Evolutionary conservation across 1,140 invertebrate species (phyloP).

Genomic region (Oppia nitens): DNA sequence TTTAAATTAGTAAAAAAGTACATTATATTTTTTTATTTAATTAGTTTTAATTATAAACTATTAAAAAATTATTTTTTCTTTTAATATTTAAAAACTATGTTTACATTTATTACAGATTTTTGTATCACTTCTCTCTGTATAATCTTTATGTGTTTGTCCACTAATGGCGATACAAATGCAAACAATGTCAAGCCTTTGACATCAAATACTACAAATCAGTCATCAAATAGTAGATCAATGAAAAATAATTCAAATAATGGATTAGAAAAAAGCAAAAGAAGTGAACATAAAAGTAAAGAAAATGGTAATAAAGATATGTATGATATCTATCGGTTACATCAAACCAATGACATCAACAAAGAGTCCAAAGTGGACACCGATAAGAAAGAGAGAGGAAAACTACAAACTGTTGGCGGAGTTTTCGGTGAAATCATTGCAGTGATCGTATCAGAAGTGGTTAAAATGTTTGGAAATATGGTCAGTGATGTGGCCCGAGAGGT

Average conservation of each 20-base stretch:
- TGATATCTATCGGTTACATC: not conserved
- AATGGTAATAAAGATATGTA: not conserved
- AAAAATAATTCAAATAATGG: not conserved
- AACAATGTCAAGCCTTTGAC: no score
- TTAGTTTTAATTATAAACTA: no score
- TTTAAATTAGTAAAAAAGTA: no score
- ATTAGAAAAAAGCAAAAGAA: not conserved
- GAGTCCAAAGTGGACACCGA: not conserved
- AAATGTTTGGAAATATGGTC: conserved; percentile 6
- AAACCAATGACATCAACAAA: not conserved
- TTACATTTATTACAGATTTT: no score
- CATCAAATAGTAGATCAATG: not conserved
- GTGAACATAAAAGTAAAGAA: not conserved
- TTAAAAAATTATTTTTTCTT: no score
- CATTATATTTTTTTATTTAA: no score
- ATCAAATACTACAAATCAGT: no score
- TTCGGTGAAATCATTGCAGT: conserved; percentile 12
- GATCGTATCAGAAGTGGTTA: conserved; percentile 4
- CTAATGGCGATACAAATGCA: no score
- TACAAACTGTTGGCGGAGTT: conserved; percentile 12
- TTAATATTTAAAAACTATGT: no score
- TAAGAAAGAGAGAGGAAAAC: conserved; percentile 6
- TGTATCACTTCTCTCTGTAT: no score
- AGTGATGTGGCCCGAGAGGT: conserved; percentile 13
- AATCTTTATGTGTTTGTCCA: no score